Conservation (phyloP, 2,113 vertebrate genomes). For the Rhabdomys dilectus region DNA sequence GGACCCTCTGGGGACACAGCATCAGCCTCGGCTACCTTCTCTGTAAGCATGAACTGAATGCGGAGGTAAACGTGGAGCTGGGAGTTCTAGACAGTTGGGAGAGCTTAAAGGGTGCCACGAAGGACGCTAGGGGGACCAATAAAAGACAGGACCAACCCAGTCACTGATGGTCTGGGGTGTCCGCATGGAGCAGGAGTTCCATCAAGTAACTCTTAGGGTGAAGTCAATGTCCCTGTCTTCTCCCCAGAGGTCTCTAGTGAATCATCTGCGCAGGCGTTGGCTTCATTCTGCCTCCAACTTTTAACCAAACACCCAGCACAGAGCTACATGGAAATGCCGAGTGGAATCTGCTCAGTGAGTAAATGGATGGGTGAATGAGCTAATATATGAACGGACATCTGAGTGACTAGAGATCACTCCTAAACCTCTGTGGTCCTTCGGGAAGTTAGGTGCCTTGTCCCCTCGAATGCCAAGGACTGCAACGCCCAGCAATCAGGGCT, state of each 20-base stretch:
- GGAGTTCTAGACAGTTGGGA: accelerated
- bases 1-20: not conserved
- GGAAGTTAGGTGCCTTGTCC: not conserved
- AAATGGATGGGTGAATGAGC: not conserved
- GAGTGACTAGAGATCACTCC: not conserved
- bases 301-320: not conserved
- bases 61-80: not conserved
- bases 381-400: not conserved
- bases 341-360: not conserved
- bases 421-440: not conserved
- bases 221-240: not conserved
- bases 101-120: not conserved
- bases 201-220: not conserved
- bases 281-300: not conserved
- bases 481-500: not conserved
- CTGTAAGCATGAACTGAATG: not conserved
- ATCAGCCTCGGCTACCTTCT: not conserved
- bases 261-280: not conserved
- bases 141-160: not conserved
- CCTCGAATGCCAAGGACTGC: not conserved
- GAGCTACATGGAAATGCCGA: not conserved
- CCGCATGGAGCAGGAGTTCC: not conserved
- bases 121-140: not conserved
- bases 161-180: not conserved
- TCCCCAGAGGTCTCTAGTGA: not conserved